phyloP scores from a whole-genome alignment of 2,113 vertebrate genomes.

The Petroica traversi region DNA sequence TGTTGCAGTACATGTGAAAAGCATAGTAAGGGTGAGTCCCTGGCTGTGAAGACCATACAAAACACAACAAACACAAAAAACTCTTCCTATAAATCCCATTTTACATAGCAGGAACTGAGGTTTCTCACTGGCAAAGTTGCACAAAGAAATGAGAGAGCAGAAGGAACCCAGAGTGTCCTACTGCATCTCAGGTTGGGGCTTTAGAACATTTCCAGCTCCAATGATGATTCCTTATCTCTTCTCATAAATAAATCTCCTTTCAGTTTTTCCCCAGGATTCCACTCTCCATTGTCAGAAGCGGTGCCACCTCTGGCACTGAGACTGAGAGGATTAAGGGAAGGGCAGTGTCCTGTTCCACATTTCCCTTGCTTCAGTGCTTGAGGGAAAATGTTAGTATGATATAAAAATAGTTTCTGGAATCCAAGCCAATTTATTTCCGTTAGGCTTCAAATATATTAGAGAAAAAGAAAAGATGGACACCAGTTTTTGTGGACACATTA shows the following conservation, averaged over 20 bases:
- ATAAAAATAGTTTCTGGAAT: background rate
- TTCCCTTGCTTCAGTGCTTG: background rate
- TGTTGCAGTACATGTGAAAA: background rate
- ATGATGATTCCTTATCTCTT: background rate
- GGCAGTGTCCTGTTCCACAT: background rate
- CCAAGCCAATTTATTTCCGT: background rate
- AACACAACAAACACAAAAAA: background rate
- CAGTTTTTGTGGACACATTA: background rate
- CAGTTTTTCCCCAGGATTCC: background rate
- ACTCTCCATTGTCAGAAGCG: background rate
- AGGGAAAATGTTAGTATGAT: constrained; percentile 16
- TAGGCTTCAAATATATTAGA: background rate
- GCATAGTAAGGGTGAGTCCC: background rate
- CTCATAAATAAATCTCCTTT: background rate
- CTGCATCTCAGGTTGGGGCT: background rate
- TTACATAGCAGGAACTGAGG: background rate
- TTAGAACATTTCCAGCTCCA: background rate
- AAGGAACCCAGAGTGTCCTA: background rate
- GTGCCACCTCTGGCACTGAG: background rate
- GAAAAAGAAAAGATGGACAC: background rate
- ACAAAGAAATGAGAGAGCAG: background rate
- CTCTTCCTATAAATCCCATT: background rate
- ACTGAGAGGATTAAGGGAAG: background rate
- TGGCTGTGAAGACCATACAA: background rate
- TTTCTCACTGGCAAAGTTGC: background rate